Percentiles rank a stretch among this genome's conserved stretches.
Evolutionary conservation across 1,140 invertebrate species (phyloP).

Genomic region (Lysiphlebus fabarum): DNA sequence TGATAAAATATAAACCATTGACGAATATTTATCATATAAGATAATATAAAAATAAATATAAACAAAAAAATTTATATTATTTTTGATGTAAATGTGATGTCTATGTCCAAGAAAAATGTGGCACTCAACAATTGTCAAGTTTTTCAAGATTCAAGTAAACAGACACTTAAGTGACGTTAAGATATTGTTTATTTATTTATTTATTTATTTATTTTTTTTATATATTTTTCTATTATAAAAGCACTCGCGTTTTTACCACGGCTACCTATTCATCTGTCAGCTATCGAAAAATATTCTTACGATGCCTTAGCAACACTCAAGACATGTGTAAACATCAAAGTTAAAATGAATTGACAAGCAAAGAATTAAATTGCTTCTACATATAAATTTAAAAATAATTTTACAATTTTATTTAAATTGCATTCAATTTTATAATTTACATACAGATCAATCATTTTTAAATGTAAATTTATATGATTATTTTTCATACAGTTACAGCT

Average conservation of each 20-base stretch:
- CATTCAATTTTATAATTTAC: too few species aligned
- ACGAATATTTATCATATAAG: not conserved
- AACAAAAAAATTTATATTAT: too few species aligned
- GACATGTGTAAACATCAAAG: slow-evolving; percentile 26
- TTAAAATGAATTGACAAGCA: slow-evolving; percentile 5
- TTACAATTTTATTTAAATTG: too few species aligned
- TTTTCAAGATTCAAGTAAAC: slow-evolving; percentile 2
- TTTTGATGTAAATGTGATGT: not conserved
- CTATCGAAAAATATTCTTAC: slow-evolving; percentile 32
- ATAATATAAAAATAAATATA: too few species aligned
- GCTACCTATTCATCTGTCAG: slow-evolving; percentile 15
- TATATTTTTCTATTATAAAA: slow-evolving; percentile 2
- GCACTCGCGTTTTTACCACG: slow-evolving; percentile 7
- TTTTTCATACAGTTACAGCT: not conserved
- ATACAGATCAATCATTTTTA: too few species aligned
- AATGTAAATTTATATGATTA: too few species aligned
- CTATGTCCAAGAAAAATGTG: not conserved
- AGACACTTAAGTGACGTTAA: slow-evolving; percentile 13
- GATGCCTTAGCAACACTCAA: slow-evolving; percentile 20
- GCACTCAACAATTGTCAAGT: slow-evolving; percentile 8
- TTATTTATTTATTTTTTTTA: not conserved
- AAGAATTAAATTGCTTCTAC: too few species aligned
- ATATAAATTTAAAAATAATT: too few species aligned
- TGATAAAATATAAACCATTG: not conserved
- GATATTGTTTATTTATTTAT: slow-evolving; percentile 22